Evolutionary conservation across 2,888 invertebrate genomes (phyloP).

Genomic region (Antitype chi): DNA sequence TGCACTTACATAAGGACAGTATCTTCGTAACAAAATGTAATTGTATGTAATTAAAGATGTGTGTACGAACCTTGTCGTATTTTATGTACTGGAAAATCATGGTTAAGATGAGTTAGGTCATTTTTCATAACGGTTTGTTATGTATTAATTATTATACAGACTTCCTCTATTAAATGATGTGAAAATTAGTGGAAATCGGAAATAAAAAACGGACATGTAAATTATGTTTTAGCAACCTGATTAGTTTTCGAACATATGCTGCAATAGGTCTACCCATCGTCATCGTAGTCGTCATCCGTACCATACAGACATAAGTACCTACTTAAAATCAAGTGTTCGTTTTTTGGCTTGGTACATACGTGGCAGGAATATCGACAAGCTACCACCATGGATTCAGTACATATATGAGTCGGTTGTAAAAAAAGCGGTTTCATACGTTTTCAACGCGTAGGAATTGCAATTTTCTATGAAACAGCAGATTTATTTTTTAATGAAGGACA

Average conservation of each 20-base stretch:
- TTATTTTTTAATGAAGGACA: too few species aligned
- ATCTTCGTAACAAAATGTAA: conserved; percentile 7
- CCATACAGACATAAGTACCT: too few species aligned
- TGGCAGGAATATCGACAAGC: too few species aligned
- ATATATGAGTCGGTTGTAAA: too few species aligned
- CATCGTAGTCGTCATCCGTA: too few species aligned
- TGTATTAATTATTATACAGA: not conserved
- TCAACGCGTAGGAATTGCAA: too few species aligned
- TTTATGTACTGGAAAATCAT: conserved; percentile 62
- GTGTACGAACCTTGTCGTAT: conserved; percentile 18
- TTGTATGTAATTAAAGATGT: conserved; percentile 44
- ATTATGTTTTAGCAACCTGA: not conserved
- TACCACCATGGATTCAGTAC: too few species aligned
- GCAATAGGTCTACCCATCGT: too few species aligned
- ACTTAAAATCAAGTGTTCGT: too few species aligned
- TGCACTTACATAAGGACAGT: conserved; percentile 40
- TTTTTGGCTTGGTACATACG: not conserved
- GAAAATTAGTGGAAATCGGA: not conserved
- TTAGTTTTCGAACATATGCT: too few species aligned
- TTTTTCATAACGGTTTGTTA: conserved; percentile 27
- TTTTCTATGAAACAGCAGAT: too few species aligned
- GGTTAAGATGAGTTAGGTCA: conserved; percentile 24
- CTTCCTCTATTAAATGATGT: conserved; percentile 10
- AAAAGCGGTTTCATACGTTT: too few species aligned
- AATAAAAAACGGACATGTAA: not conserved